phyloP scores from a whole-genome alignment of 2,888 invertebrate species.

The Oegoconia quadripuncta region DNA sequence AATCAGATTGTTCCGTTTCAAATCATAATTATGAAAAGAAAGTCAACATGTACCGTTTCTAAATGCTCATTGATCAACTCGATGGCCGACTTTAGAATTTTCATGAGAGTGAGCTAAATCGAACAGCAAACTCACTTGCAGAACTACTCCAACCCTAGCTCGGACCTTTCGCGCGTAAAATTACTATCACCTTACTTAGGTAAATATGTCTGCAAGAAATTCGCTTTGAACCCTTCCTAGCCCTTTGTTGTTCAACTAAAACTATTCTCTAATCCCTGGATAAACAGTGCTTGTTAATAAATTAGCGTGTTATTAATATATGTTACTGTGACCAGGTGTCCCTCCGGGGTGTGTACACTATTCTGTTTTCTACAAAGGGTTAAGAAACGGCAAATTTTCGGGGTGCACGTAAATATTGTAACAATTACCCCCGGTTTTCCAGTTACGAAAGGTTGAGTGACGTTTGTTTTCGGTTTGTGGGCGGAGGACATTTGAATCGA shows the following conservation, averaged over 20 bases:
- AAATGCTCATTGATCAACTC: too few species aligned
- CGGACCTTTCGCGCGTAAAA: slow-evolving; percentile 75
- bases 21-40: too few species aligned
- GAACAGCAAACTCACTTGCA: neutral
- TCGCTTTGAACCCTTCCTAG: slow-evolving; percentile 76
- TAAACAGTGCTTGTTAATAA: slow-evolving; percentile 78
- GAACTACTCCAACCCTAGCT: slow-evolving; percentile 43
- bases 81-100: too few species aligned
- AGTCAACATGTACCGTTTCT: too few species aligned
- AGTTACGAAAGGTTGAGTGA: slow-evolving; percentile 31
- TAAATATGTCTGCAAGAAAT: slow-evolving; percentile 79
- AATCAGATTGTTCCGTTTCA: too few species aligned
- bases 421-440: slow-evolving; percentile 65
- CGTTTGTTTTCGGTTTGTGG: slow-evolving; percentile 40
- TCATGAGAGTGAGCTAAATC: neutral
- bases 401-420: slow-evolving; percentile 69
- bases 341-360: slow-evolving; percentile 54
- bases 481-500: neutral
- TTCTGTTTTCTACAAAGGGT: slow-evolving; percentile 68
- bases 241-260: slow-evolving; percentile 78
- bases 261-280: slow-evolving; percentile 78
- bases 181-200: slow-evolving; percentile 77
- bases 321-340: slow-evolving; percentile 75
- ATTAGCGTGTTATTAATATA: slow-evolving; percentile 79
- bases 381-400: slow-evolving; percentile 60